Conservation (phyloP, 2,113 vertebrate species). For the Mohoua ochrocephala region DNA sequence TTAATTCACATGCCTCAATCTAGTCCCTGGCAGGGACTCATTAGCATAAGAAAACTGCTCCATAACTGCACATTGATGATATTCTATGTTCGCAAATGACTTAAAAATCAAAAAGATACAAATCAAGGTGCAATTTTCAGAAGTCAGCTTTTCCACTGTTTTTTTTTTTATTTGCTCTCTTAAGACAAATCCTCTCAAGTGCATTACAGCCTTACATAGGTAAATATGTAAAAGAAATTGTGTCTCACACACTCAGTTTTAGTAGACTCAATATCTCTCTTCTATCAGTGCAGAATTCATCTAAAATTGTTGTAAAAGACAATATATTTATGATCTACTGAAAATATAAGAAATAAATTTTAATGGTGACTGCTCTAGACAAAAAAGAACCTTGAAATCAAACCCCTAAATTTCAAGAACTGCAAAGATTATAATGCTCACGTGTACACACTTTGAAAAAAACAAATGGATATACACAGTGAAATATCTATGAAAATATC, state of each 20-base stretch:
- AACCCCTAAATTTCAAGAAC: neutral
- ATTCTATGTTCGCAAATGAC: accelerated
- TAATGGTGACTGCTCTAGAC: neutral
- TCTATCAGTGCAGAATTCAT: neutral
- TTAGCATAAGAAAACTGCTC: neutral
- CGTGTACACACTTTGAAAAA: neutral
- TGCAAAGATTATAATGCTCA: neutral
- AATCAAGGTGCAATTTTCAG: neutral
- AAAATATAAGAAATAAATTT: neutral
- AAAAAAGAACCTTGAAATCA: neutral
- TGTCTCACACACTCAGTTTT: neutral
- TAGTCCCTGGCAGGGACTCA: neutral
- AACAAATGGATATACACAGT: neutral
- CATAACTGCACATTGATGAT: neutral
- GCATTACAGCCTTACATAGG: neutral
- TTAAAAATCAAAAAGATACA: neutral
- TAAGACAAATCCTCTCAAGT: neutral
- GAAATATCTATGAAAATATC: neutral
- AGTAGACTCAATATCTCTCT: neutral
- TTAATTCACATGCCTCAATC: neutral
- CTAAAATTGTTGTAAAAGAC: neutral
- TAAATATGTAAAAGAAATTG: neutral
- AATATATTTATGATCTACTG: neutral
- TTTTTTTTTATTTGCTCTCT: neutral
- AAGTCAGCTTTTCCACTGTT: neutral